Conservation (phyloP, 2,797 vertebrate genomes). For the Neosilurus mollespiculum region DNA sequence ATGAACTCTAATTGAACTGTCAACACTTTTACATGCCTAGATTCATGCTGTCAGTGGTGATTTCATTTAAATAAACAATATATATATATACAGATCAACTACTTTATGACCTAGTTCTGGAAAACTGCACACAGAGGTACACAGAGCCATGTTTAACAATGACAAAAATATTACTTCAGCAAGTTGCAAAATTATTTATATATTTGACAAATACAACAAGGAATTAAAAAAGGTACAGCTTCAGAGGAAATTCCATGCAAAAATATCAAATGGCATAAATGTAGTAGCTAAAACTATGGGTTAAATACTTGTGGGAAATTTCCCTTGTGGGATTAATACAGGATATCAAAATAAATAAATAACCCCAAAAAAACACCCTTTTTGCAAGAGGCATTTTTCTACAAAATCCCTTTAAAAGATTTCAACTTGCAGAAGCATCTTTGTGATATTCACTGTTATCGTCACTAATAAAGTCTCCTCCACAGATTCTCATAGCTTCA, state of each 20-base stretch:
- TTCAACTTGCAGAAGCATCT: neutral
- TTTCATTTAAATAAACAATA: slow-evolving; percentile 60
- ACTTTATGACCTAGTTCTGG: slow-evolving; percentile 52
- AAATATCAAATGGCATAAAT: neutral
- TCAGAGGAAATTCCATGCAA: neutral
- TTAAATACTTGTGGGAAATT: no score
- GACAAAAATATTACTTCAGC: neutral
- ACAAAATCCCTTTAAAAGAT: neutral
- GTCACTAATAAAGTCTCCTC: neutral
- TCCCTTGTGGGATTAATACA: no score
- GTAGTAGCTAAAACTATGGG: no score
- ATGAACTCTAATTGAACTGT: slow-evolving; percentile 74
- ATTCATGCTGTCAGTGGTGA: slow-evolving; percentile 67
- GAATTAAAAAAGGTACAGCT: neutral
- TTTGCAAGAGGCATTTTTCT: neutral
- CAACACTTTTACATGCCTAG: slow-evolving; percentile 56
- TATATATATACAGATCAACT: slow-evolving; percentile 47
- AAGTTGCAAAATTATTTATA: neutral
- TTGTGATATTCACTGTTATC: neutral
- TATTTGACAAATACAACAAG: neutral
- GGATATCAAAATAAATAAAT: no score
- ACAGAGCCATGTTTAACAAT: slow-evolving; percentile 54
- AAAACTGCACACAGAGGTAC: slow-evolving; percentile 57
- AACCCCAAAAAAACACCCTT: no score
- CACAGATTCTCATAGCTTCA: slow-evolving; percentile 36